Evolutionary conservation across 2,888 invertebrate species (phyloP).

Genomic region (Melieria crassipennis): DNA sequence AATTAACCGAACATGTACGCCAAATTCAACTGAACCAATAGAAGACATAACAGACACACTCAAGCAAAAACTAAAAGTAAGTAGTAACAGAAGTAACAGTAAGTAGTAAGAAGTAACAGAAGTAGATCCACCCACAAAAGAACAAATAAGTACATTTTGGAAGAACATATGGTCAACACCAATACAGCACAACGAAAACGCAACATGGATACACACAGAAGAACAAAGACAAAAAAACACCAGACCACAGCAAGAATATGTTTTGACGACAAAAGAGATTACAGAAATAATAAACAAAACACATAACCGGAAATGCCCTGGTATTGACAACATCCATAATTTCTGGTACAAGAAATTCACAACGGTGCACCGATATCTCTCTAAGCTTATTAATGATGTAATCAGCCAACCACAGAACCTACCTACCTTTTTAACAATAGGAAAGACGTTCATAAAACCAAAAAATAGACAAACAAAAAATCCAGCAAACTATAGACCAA

Average conservation of each 20-base stretch:
- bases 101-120: too few relatives aligned
- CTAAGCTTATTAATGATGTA: neutral
- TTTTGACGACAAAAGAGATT: neutral
- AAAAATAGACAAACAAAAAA: constrained; percentile 12
- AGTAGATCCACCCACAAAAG: too few relatives aligned
- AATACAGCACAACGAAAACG: neutral
- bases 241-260: neutral
- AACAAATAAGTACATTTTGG: too few relatives aligned
- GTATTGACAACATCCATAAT: too few relatives aligned
- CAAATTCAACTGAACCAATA: neutral
- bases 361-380: too few relatives aligned
- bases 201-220: neutral
- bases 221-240: constrained; percentile 1
- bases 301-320: too few relatives aligned
- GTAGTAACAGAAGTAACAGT: too few relatives aligned
- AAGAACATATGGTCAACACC: too few relatives aligned
- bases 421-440: neutral
- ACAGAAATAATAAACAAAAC: neutral
- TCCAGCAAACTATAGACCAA: constrained; percentile 16
- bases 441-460: constrained; percentile 16
- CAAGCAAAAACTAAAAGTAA: constrained; percentile 7
- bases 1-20: neutral
- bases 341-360: too few relatives aligned
- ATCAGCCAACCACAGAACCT: neutral
- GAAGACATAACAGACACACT: neutral